phyloP scores from a whole-genome alignment of 2,113 vertebrate genomes.

The Mugil cephalus region DNA sequence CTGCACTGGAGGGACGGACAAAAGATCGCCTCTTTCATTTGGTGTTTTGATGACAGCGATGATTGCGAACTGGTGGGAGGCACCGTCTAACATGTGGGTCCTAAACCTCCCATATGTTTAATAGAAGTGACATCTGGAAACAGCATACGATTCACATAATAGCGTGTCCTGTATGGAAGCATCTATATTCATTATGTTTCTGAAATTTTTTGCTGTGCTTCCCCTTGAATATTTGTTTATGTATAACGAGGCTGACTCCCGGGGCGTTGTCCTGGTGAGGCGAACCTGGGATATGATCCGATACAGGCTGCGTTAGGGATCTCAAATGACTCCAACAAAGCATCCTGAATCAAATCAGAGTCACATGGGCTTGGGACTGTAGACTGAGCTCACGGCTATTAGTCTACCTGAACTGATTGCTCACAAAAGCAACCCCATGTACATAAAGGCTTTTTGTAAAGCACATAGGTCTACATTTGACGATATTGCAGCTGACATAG shows the following conservation, averaged over 20 bases:
- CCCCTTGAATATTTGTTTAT: slow-evolving; percentile 42
- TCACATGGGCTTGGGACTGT: slow-evolving; percentile 56
- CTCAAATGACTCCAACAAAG: slow-evolving; percentile 69
- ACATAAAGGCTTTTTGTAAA: slow-evolving; percentile 34
- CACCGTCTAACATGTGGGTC: not conserved
- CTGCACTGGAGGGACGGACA: slow-evolving; percentile 6
- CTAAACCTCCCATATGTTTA: not conserved
- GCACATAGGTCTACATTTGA: slow-evolving; percentile 13
- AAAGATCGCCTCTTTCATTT: slow-evolving; percentile 15
- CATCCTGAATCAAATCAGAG: slow-evolving; percentile 73
- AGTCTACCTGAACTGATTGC: slow-evolving; percentile 64
- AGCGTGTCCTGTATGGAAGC: not conserved
- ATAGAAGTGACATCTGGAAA: slow-evolving; percentile 7
- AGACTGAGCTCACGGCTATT: slow-evolving; percentile 62
- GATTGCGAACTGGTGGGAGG: not conserved
- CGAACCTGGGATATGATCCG: slow-evolving; percentile 58
- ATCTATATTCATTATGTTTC: slow-evolving; percentile 4
- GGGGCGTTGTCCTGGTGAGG: slow-evolving; percentile 50
- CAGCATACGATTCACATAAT: not conserved
- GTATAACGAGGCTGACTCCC: slow-evolving; percentile 18
- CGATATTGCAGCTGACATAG: slow-evolving; percentile 13
- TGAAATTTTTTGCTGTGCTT: slow-evolving; percentile 7
- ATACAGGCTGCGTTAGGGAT: slow-evolving; percentile 67
- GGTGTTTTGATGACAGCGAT: slow-evolving; percentile 14
- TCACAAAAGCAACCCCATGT: slow-evolving; percentile 15